These are phyloP conservation scores for Campylomormyrus tamandua DNA, from an alignment of 2,113 vertebrate species.

Conservation along the genomic window DNA sequence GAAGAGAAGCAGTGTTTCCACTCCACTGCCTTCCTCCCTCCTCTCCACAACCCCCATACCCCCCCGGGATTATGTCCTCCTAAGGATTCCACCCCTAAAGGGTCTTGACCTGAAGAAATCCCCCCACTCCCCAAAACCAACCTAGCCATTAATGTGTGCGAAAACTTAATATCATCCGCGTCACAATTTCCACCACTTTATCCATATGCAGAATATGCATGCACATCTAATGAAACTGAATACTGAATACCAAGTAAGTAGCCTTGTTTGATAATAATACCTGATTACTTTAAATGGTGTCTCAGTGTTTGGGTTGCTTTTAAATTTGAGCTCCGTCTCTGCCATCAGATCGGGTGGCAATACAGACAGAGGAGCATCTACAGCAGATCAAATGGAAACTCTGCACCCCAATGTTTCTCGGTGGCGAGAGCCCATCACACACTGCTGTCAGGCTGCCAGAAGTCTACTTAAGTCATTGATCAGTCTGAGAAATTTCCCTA, in stretches of 20 bases:
- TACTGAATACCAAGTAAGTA: neutral
- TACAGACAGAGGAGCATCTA: neutral
- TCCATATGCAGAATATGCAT: neutral
- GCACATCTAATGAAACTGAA: neutral
- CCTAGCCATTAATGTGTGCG: neutral
- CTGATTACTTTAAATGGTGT: neutral
- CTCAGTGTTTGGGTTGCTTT: neutral
- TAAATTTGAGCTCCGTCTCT: neutral
- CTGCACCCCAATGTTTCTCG: neutral
- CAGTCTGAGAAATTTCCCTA: conserved; percentile 33
- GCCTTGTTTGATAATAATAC: neutral
- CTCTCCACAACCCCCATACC: neutral
- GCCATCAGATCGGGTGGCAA: neutral
- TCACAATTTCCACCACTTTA: neutral
- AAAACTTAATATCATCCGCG: neutral
- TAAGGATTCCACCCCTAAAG: neutral
- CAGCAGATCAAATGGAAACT: neutral
- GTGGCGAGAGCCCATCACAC: neutral
- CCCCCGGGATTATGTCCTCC: neutral
- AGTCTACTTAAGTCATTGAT: conserved; percentile 25
- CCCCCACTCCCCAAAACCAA: neutral
- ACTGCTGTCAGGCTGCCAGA: conserved; percentile 25
- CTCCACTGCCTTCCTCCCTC: neutral
- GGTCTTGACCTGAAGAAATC: neutral
- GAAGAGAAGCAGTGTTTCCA: conserved; percentile 7